Conservation (phyloP, 2,888 invertebrate genomes). For the Pandemis cinnamomeana region DNA sequence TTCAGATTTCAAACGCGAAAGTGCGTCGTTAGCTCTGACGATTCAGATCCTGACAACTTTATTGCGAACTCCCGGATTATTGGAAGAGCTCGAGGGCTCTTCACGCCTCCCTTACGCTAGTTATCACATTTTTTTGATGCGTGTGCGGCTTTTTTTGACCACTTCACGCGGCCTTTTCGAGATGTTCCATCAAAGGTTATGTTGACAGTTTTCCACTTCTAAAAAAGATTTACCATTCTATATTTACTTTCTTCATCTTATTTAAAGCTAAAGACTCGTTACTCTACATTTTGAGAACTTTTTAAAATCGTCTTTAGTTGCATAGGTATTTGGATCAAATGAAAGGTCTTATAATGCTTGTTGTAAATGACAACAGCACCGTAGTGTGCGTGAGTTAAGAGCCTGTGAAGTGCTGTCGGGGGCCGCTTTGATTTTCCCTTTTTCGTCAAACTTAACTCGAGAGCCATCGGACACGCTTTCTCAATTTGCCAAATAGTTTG, state of each 20-base stretch:
- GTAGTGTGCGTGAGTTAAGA: conserved; percentile 20
- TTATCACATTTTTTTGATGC: conserved; percentile 79
- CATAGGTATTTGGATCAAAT: background rate
- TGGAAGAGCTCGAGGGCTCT: conserved; percentile 69
- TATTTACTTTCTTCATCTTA: background rate
- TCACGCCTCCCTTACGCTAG: conserved; percentile 76
- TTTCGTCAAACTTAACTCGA: conserved; percentile 57
- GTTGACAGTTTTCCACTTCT: conserved; percentile 31
- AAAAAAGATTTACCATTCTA: background rate
- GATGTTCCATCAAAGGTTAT: conserved; percentile 48
- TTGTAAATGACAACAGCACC: conserved; percentile 27
- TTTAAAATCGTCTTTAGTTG: background rate
- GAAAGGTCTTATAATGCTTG: background rate
- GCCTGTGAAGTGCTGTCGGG: conserved; percentile 52
- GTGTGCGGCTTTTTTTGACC: conserved; percentile 68
- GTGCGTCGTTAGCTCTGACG: conserved; percentile 76
- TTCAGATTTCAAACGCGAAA: conserved; percentile 48
- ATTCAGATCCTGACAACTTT: conserved; percentile 66
- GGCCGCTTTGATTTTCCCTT: conserved; percentile 71
- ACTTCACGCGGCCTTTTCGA: conserved; percentile 58
- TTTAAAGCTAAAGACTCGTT: background rate
- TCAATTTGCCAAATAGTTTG: conserved; percentile 75
- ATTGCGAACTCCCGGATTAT: conserved; percentile 73
- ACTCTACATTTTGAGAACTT: background rate
- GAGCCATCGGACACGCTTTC: conserved; percentile 69